These are phyloP conservation scores for Rhipidura dahli DNA, from an alignment of 2,113 vertebrate species.

Conservation along the genomic window DNA sequence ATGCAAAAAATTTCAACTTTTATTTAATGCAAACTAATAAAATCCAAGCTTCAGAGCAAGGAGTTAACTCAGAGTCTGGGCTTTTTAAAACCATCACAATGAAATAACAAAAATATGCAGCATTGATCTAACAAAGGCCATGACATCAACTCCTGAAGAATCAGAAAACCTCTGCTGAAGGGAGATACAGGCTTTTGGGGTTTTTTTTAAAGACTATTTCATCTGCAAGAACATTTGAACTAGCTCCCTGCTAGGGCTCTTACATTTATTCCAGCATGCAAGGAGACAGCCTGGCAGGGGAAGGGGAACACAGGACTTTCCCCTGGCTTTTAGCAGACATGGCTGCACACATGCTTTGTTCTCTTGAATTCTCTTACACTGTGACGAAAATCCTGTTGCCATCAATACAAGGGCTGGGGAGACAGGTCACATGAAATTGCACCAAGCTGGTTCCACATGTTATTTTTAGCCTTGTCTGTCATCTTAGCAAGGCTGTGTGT, in stretches of 20 bases:
- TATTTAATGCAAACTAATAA: neutral
- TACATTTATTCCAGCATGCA: neutral
- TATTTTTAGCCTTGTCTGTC: slow-evolving; percentile 57
- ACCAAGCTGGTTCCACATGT: slow-evolving; percentile 1
- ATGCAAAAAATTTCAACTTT: neutral
- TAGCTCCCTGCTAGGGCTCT: neutral
- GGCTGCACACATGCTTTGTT: neutral
- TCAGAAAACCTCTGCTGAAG: neutral
- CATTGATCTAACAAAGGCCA: neutral
- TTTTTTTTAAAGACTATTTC: neutral
- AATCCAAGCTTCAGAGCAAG: neutral
- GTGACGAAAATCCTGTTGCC: neutral
- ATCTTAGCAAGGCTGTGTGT: neutral
- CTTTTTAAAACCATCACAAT: neutral
- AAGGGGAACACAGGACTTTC: neutral
- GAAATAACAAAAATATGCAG: neutral
- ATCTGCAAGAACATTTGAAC: neutral
- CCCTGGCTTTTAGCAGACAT: neutral
- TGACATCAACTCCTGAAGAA: neutral
- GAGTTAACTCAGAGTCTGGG: neutral
- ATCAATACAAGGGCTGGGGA: neutral
- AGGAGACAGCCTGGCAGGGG: neutral
- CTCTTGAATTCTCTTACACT: neutral
- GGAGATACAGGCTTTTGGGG: neutral
- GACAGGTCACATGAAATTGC: slow-evolving; percentile 31